Evolutionary conservation across 1,140 invertebrate species (phyloP), one percentile per base, ranked within the genome.

Genomic region (Monochamus saltuarius): DNA sequence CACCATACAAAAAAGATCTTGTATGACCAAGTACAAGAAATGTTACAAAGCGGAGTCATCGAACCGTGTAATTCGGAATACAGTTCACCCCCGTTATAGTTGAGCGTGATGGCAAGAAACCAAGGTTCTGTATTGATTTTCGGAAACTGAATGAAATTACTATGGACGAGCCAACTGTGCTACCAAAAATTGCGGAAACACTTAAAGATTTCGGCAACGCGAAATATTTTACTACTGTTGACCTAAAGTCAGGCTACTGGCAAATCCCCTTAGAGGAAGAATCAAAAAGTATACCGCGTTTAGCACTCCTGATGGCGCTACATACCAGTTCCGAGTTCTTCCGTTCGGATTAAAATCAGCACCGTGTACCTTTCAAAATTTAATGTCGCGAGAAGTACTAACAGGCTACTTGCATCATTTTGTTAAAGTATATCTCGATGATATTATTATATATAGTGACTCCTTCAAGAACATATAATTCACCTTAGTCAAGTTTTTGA

Each of bases 61-160:
- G 57, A 57, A 17, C 60, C 50, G 0, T 42, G 42, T 4, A 34
- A 9, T 0, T 59, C 54, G 34, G 14, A 46, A 0, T 68, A 56
- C 16, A 40, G 17, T 8, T 64, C 59, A 0, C 62, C 64, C 16
- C 29, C 58, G 62, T 64, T 4, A 40, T 65, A 1, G 67, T 69
- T 0, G 37, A 29, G n/a, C 59, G 59, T 34, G 59, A 64, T 13
- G 63, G 64, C 36, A 65, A 63, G 0, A 56, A 56, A 0, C 46
- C 69, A 10, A 39, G 76, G 11, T 52, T 78, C 10, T 77, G 76
- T 47, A 67, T 78, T 0, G 76, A 80, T 52, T 79, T 64, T 52
- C 50, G 77, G 6, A 62, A 53, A 17, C 43, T 80, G 14, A 80
- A 84, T 63, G 36, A 50, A 0, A 66, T 78, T 0, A 82, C 76